Percentiles rank a stretch among this genome's conserved stretches.
phyloP scores from a whole-genome alignment of 2,113 vertebrate species.

The Taurulus bubalis region DNA sequence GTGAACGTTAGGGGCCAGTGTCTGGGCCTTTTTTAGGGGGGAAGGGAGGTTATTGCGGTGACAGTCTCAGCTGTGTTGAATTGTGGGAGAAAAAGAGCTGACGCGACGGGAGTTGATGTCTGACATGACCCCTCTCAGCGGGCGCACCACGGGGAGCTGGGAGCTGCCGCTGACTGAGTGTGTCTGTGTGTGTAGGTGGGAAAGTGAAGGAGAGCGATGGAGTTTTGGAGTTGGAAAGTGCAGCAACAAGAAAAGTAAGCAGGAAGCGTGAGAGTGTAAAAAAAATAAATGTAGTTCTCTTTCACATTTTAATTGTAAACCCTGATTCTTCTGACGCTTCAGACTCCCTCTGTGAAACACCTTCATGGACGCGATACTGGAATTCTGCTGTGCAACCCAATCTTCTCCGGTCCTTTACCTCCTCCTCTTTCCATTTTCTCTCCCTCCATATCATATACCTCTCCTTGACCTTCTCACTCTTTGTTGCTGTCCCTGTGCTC shows the following conservation, averaged over 20 bases:
- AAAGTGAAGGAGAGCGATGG: conserved; percentile 30
- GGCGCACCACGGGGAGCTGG: conserved; percentile 78
- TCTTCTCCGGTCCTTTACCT: conserved; percentile 42
- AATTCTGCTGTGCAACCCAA: conserved; percentile 69
- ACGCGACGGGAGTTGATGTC: conserved; percentile 88
- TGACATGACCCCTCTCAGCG: conserved; percentile 89
- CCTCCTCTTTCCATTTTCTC: conserved; percentile 52
- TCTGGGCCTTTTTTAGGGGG: conserved; percentile 52
- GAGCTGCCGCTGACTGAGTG: conserved; percentile 67
- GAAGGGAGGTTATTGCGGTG: conserved; percentile 82
- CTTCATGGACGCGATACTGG: conserved; percentile 67
- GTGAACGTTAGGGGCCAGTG: conserved; percentile 50
- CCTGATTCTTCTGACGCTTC: not conserved
- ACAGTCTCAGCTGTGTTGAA: conserved; percentile 86
- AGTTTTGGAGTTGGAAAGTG: conserved; percentile 35
- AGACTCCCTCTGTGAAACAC: conserved; percentile 29
- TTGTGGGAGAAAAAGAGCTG: conserved; percentile 83
- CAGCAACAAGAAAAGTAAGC: conserved; percentile 22
- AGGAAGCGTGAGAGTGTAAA: conserved; percentile 4
- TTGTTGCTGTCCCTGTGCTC: conserved; percentile 57
- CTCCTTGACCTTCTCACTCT: conserved; percentile 76
- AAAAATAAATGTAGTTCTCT: conserved; percentile 24
- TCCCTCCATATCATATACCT: conserved; percentile 72
- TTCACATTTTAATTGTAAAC: not conserved
- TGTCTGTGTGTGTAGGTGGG: conserved; percentile 48